Evolutionary conservation across 2,888 invertebrate genomes (phyloP).

Genomic region (Antheraea assamensis): DNA sequence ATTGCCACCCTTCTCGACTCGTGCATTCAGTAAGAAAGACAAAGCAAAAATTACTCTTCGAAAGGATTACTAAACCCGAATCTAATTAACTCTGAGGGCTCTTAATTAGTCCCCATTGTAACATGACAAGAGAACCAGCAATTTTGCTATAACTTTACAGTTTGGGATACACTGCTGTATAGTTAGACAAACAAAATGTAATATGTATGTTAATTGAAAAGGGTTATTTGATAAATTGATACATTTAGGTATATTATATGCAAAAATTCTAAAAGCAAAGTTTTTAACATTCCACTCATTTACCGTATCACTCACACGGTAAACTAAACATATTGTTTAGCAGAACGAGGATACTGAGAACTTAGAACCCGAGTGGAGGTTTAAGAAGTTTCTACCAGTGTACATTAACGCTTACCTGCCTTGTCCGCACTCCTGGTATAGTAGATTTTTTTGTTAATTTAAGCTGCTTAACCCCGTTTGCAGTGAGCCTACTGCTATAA

Average conservation of each 20-base stretch:
- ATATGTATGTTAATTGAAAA: not conserved
- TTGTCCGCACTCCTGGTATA: too few species aligned
- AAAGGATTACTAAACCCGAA: constrained; percentile 61
- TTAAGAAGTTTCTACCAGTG: too few species aligned
- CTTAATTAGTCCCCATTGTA: constrained; percentile 80
- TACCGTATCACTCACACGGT: too few species aligned
- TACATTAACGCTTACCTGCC: too few species aligned
- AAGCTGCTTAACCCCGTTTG: too few species aligned
- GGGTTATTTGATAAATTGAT: not conserved
- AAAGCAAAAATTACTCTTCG: constrained; percentile 58
- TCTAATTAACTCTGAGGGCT: constrained; percentile 71
- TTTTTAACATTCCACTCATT: too few species aligned
- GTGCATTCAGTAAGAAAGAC: constrained; percentile 41
- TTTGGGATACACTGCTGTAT: constrained; percentile 50
- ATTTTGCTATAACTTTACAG: constrained; percentile 60
- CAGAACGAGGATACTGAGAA: too few species aligned
- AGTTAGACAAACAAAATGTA: not conserved
- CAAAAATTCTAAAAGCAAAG: too few species aligned
- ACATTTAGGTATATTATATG: not conserved
- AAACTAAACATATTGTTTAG: too few species aligned
- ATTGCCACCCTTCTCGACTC: constrained; percentile 34
- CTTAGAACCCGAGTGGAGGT: too few species aligned
- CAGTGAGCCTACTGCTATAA: too few species aligned
- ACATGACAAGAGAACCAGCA: constrained; percentile 72
- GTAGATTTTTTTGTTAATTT: too few species aligned